Evolutionary conservation across 2,113 vertebrate species (phyloP).

Genomic region (Cygnus atratus): DNA sequence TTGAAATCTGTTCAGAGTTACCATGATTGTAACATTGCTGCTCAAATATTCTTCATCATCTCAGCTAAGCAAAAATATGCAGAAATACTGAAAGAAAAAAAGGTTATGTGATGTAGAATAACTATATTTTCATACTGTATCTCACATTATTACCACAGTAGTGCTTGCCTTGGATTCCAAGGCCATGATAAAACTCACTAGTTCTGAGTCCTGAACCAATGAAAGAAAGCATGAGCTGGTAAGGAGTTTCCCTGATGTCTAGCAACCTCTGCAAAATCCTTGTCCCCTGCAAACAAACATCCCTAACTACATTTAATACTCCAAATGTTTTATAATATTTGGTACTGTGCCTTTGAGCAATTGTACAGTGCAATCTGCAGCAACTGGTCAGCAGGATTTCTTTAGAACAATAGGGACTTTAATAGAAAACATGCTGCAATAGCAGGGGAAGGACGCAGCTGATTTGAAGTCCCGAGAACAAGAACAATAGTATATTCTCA

Average conservation of each 20-base stretch:
- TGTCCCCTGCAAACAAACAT: background rate
- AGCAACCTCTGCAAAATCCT: background rate
- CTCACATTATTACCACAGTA: background rate
- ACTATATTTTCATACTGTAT: background rate
- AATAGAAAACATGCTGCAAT: background rate
- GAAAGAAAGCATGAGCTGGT: background rate
- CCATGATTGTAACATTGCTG: background rate
- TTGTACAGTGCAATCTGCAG: background rate
- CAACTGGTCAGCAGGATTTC: background rate
- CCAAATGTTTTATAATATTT: background rate
- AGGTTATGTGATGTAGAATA: fast-evolving
- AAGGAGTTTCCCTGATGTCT: background rate
- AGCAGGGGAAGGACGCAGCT: background rate
- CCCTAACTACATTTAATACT: background rate
- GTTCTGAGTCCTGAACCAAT: background rate
- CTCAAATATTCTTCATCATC: background rate
- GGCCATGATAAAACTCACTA: background rate
- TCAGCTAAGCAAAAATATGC: background rate
- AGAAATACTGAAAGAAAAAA: background rate
- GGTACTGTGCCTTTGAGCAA: background rate
- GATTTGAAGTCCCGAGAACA: background rate
- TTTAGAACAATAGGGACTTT: background rate
- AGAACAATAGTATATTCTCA: background rate
- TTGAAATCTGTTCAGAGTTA: slow-evolving; percentile 33
- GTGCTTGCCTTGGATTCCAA: background rate